Evolutionary conservation across 2,113 vertebrate genomes (phyloP), one percentile per base, ranked within the genome.

Genomic region (Amphiprion ocellaris): DNA sequence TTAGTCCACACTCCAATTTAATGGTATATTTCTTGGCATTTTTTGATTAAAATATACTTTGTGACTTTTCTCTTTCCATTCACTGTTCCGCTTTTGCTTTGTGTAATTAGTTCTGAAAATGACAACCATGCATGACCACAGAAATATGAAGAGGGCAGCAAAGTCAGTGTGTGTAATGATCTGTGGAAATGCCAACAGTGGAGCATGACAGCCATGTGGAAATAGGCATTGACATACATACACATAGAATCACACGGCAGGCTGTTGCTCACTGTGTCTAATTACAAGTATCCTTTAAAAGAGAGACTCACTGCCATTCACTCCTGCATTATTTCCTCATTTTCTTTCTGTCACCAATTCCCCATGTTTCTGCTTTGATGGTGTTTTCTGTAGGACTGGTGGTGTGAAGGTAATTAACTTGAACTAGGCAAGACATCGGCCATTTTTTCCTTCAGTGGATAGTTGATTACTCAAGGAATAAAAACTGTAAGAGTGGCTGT

Each of bases 181-280:
- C 64, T 44, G 69, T 72, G 73, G 44, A 82, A 82, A 86, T 86
- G 69, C 59, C 87, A 78, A 4, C 65, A 3, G 30, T 37, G 24
- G 50, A 68, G 10, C 0, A 10, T 64, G 52, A 54, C 53, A 65
- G 47, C 68, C 50, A 24, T 21, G 52, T 60, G 19, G 37, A 66
- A 66, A 24, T 2, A 28, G 1, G 3, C 54, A 33, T 39, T 17
- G 21, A 30, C 23, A 50, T 15, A 23, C 47, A 16, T 5, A 41
- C 65, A 66, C 47, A 66, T 11, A 21, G 2, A 61, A 24, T 24
- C 52, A 68, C 1, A 5, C 28, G 11, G 30, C 4, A 58, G 8
- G 21, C 46, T 65, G 39, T 28, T 50, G 54, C 41, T 59, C 28
- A 21, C 11, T 47, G 23, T 16, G 23, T 54, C 24, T 52, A 77